Evolutionary conservation across 2,888 invertebrate species (phyloP), one percentile per base, ranked within the genome.

Genomic region (Dinocampus coccinellae): DNA sequence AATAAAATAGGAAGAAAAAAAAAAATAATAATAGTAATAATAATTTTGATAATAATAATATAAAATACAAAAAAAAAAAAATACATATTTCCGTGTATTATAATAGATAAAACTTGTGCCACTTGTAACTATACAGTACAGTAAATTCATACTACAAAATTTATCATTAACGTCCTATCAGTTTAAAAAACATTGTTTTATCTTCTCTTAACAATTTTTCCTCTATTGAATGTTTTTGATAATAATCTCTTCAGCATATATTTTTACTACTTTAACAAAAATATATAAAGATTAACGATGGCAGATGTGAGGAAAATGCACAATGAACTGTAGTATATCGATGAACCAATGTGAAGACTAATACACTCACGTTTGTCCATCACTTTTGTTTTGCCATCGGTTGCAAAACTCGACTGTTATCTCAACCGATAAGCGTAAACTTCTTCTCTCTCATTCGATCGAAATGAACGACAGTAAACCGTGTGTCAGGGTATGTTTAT

Each of bases 401-500:
- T 22, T 22, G 29, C 57, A 66, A 66, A 66, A 66, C 24, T 33
- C 34, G 13, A 9, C 26, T 58, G 67, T 57, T 68, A 68, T 68
- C 67, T 68, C 29, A 60, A 55, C 62, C 57, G 63, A 72, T 67
- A 68, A 72, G 57, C 39, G 57, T 55, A 39, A n/a, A n/a, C n/a
- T n/a, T n/a, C n/a, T 24, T 34, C 24, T 22, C 55, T 33, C 64
- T 42, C 47, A 64, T 53, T 34, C 57, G 57, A 13, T n/a, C n/a
- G 42, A 66, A 66, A 66, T 55, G 66, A 72, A 72, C 71, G 66
- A 57, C 63, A 63, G 22, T 29, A 63, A 11, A 60, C 42, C 26
- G 29, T 26, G 52, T 42, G 26, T 58, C 26, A 58, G 58, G 36
- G 42, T 29, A 57, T 63, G 71, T 67, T 72, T 72, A 72, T 72